Base-by-base conservation (phyloP, 2,888 invertebrate genomes). In the Heliconius sara region DNA sequence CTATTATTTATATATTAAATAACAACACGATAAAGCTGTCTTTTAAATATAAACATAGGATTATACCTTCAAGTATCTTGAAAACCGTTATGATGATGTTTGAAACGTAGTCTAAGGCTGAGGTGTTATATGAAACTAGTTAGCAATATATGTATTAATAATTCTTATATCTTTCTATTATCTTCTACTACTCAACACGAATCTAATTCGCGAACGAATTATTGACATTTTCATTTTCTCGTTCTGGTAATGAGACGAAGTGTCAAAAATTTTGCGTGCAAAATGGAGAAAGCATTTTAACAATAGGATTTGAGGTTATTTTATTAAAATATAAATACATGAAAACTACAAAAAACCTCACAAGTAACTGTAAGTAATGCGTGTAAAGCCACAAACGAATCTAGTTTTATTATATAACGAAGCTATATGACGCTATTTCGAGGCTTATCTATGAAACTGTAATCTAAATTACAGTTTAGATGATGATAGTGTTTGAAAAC, bases 61-160 rank as follows among this genome's bases (percentile, higher is more conserved):
- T 68, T 68, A 68, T 68, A 30, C 2, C 52, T 52, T 52, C 27
- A 47, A 60, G 27, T 68, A 70, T 65, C 34, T 25, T 77, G 68
- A 76, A 66, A 70, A 81, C 63, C 67, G 63, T 65, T 74, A 52
- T 52, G 22, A 74, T 63, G 60, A 74, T 57, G 34, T 74, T 74
- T 63, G 19, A 39, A n/a, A 74, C 34, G 39, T 63, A 74, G 63
- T 63, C 6, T 74, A 74, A 73, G 39, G 63, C 63, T 9, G 63
- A 16, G 9, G 71, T 52, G 16, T n/a, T 3, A n/a, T 19, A 72
- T 30, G 5, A 22, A 72, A 30, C 22, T 30, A 30, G 30, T 30
- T 12, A 57, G 6, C 22, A 57, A 57, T 47, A 16, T 10, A 39
- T 39, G 39, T 25, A 47, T 27, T n/a, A 19, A 30, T 5, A 34